phyloP scores from a whole-genome alignment of 2,888 invertebrate species.

The Apodemia hepburni region DNA sequence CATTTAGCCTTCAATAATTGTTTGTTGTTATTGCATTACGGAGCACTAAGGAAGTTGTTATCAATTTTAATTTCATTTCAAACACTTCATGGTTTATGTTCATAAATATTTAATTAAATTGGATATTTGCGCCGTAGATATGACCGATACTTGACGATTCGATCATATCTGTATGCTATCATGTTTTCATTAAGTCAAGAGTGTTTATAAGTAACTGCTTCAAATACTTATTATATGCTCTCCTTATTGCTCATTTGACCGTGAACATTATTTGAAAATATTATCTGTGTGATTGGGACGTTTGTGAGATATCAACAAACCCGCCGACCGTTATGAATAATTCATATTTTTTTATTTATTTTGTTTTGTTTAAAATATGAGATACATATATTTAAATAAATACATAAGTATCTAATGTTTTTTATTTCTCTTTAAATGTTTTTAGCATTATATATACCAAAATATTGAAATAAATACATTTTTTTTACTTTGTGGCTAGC shows the following conservation, averaged over 20 bases:
- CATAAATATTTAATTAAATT: not conserved
- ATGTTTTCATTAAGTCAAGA: not conserved
- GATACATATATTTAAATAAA: too few relatives aligned
- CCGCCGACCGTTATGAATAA: constrained; percentile 53
- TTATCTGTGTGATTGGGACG: constrained; percentile 56
- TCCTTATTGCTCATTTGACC: constrained; percentile 67
- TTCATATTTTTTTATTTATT: not conserved
- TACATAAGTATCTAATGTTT: too few relatives aligned
- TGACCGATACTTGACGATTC: constrained; percentile 7
- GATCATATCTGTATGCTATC: not conserved
- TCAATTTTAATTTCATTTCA: not conserved
- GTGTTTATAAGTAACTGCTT: constrained; percentile 1
- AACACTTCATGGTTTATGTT: not conserved
- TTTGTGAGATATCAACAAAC: constrained; percentile 56
- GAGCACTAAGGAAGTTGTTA: constrained; percentile 67
- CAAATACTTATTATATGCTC: constrained; percentile 34
- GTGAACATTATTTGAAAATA: constrained; percentile 57
- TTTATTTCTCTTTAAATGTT: too few relatives aligned
- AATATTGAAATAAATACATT: too few relatives aligned
- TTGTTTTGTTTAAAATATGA: not conserved
- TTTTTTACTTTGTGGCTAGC: too few relatives aligned
- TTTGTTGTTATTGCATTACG: constrained; percentile 58
- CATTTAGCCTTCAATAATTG: constrained; percentile 55
- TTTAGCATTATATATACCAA: too few relatives aligned
- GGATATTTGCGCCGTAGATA: not conserved